Evolutionary conservation across 1,140 invertebrate genomes (phyloP), one percentile per base, ranked within the genome.

Genomic region (Drosophila fuyamai): DNA sequence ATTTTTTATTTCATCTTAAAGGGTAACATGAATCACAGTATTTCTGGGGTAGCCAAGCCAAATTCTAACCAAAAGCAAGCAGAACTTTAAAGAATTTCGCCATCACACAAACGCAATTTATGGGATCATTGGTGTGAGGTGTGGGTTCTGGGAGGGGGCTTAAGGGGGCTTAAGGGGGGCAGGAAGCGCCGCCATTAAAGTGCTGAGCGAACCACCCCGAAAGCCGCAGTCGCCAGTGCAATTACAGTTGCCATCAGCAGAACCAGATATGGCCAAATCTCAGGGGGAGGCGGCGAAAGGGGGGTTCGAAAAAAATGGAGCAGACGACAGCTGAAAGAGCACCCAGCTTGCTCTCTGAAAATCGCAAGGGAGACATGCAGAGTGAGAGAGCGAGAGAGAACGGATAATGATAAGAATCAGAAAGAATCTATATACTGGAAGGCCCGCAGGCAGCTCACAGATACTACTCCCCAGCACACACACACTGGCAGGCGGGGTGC

Each of bases 211-310:
- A 51, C 76, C 76, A 83, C 65, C 65, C 63, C 59, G 48, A 79
- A 78, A 86, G 83, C 76, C 84, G 59, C 71, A 86, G 79, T 82
- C 75, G 65, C 82, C 67, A 82, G 82, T 88, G 55, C 83, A 82
- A 88, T 85, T 85, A 85, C 82, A 79, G 76, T 81, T 83, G 67
- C 67, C 67, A 71, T 70, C 67, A 65, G 56, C 66, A 77, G 66
- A 66, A 63, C 58, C 81, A 73, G 60, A 76, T 55, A 57, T 32
- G 44, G 32, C 56, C 48, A 44, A 8, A 41, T 41, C 36, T 29
- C 29, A n/a, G n/a, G 23, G 36, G 1, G 38, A 32, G 50, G 9
- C 27, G 53, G 23, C 8, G 14, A 14, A 7, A 12, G 36, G 12
- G 58, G 48, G 41, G 41, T 68, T 63, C 67, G 41, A 67, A 73